phyloP scores from a whole-genome alignment of 2,797 vertebrate species.

The Ctenochaetus hawaiiensis region DNA sequence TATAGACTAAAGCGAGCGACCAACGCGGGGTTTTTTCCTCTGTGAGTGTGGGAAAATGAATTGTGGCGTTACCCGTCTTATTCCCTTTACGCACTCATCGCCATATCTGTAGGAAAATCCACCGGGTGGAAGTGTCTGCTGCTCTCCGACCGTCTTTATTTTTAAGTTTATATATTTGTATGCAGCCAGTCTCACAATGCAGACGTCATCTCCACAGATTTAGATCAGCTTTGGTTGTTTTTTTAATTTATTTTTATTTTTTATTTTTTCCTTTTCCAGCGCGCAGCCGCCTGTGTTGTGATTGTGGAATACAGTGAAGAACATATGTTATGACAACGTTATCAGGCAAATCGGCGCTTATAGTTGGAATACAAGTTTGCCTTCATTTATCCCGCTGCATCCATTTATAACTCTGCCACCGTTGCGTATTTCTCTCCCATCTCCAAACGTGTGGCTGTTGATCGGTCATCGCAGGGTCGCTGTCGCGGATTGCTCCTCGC shows the following conservation, averaged over 20 bases:
- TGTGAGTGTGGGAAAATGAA: conserved; percentile 58
- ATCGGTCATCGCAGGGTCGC: conserved; percentile 50
- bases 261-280: not conserved
- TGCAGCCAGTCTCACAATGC: conserved; percentile 73
- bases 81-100: conserved; percentile 53
- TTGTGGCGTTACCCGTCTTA: conserved; percentile 7
- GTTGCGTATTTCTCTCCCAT: conserved; percentile 35
- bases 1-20: conserved; percentile 52
- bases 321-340: conserved; percentile 40
- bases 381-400: conserved; percentile 19
- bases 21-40: conserved; percentile 35
- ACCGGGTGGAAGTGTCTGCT: conserved; percentile 34
- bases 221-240: conserved; percentile 61
- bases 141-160: conserved; percentile 22
- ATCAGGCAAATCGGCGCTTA: conserved; percentile 4
- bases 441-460: conserved; percentile 43
- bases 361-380: conserved; percentile 54
- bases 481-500: conserved; percentile 52
- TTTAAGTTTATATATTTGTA: conserved; percentile 73
- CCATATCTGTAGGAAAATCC: conserved; percentile 25
- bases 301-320: conserved; percentile 47
- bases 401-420: not conserved
- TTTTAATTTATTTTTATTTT: not conserved
- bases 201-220: conserved; percentile 77
- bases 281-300: conserved; percentile 40